Base-by-base conservation (phyloP, 1,140 invertebrate species). In the Conus ventricosus region DNA sequence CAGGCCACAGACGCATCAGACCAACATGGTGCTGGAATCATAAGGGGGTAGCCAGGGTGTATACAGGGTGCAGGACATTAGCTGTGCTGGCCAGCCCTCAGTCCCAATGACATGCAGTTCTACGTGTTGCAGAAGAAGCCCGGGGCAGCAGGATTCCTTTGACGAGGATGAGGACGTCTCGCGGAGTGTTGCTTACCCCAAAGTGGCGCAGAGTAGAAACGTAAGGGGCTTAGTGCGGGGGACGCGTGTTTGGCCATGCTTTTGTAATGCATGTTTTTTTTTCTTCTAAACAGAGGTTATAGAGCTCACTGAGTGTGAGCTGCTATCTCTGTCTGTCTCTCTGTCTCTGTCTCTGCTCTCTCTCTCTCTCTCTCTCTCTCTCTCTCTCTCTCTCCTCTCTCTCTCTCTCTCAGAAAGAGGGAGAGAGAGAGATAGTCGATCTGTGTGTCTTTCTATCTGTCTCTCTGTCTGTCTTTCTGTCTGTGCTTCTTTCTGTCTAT, bases 201-300 rank as follows among this genome's bases (percentile, higher is more conserved):
- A 57, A 83, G 82, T 83, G 20, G 57, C 82, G 5, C 82, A 83
- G 54, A 83, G 82, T 25, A 83, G 55, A 55, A 83, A 83, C 25
- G 82, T 83, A n/a, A 81, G 80, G 57, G 15, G 8, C 15, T 39
- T 39, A 39, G 15, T 60, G 57, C 57, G 15, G 8, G 57, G 57
- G 39, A 39, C 39, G 39, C 39, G 4, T 60, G 8, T 60, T 15
- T 60, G 57, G 8, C 57, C 57, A 15, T 15, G 8, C 1, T 60
- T 15, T 60, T 60, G 8, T 60, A 60, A 15, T 60, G 0, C 15
- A 15, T 60, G 8, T 4, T 15, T 60, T 15, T 60, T 60, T 60
- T 8, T 60, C 4, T 60, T 60, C 5, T 4, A 11, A 60, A 60
- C 57, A 39, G 3, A 3, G 39, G 39, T 39, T 39, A 39, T 39